phyloP scores from a whole-genome alignment of 2,888 invertebrate species.

The Leucophenga maculata region DNA sequence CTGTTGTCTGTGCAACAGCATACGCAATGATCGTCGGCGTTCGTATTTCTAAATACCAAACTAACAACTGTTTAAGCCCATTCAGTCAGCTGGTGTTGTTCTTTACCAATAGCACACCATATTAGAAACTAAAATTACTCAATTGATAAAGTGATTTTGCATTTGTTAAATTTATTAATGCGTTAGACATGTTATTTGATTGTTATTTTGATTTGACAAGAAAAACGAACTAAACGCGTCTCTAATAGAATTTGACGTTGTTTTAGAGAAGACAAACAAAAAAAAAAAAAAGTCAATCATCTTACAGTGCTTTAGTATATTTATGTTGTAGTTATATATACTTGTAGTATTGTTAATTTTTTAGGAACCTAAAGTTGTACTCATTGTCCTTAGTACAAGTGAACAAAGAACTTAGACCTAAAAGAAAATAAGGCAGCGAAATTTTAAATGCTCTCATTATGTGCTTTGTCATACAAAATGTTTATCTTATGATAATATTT shows the following conservation, averaged over 20 bases:
- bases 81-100: no score
- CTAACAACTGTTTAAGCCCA: background rate
- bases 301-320: no score
- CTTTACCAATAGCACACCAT: background rate
- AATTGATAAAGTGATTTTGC: conserved; percentile 25
- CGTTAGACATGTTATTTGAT: background rate
- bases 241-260: no score
- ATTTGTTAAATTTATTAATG: conserved; percentile 42
- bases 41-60: conserved; percentile 74
- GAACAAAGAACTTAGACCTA: background rate
- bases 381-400: background rate
- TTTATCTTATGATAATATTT: background rate
- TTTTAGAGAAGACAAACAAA: background rate
- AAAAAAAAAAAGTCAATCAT: background rate
- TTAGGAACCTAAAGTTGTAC: background rate
- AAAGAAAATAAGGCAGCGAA: background rate
- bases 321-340: no score
- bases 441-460: conserved; percentile 14
- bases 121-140: background rate
- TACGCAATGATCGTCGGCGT: conserved; percentile 85
- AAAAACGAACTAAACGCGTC: no score
- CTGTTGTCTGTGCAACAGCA: conserved; percentile 87
- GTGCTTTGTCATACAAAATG: background rate
- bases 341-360: background rate
- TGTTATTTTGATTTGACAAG: background rate